Base-by-base conservation (phyloP, 1,140 invertebrate genomes). In the Philotrypesis tridentata region DNA sequence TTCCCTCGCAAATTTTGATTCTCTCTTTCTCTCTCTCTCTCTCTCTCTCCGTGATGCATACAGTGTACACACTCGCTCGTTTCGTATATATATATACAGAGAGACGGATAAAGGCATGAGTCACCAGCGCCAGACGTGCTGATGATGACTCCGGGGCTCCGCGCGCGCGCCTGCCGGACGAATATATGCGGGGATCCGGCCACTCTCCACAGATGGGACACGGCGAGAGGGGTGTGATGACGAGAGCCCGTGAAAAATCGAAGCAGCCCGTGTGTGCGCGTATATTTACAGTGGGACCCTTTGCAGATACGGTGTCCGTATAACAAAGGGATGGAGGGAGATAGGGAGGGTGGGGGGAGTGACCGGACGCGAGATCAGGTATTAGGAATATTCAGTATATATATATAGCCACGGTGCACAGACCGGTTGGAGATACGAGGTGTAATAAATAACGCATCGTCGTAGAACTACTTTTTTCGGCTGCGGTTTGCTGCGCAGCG, bases 131-230 rank as follows among this genome's bases (percentile, higher is more conserved):
- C 85, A 86, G 87, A 88, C 87, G 48, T 25, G 12, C 55, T 6
- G 27, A 21, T 33, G 61, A 74, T 70, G 55, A 76, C 81, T 84
- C 84, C n/a, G n/a, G 84, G 86, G 79, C 82, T 84, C 77, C 84
- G 79, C 83, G 83, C 84, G 77, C 84, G 83, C 82, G 85, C 84
- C 68, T 73, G 89, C 88, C 87, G 88, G 86, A 85, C 88, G 88
- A 89, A 90, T 90, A 37, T 3, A 37, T n/a, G n/a, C n/a, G 87
- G 86, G 86, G 85, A 84, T 82, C 21, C 68, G 73, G 21, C n/a
- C 2, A 23, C 31, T 72, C n/a, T 8, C 17, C 48, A 17, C 29
- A 48, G 7, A 43, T 76, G 31, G 21, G 27, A 29, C 7, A 25
- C 3, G 0, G 55, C 25, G 73, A 31, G 60, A n/a, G 27, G 55